Evolutionary conservation across 2,113 vertebrate genomes (phyloP), one percentile per base, ranked within the genome.

Genomic region (Gobiocypris rarus): DNA sequence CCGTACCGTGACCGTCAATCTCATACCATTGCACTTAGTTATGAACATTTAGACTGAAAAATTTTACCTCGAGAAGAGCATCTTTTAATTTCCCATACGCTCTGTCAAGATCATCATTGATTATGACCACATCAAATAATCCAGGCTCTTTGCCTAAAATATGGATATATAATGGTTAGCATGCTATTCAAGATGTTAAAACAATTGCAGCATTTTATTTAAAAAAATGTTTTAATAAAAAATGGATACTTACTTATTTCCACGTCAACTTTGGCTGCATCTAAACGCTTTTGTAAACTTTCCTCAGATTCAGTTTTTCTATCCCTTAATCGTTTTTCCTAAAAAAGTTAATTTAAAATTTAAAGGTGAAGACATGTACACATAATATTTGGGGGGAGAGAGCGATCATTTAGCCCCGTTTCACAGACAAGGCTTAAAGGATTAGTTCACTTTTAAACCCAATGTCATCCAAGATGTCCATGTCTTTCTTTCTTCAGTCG

Each of bases 251-350:
- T 82, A 99, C 98, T 97, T 5, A 96, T 94, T 67, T 98, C 95
- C 91, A 98, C 92, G 75, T 98, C 98, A 0, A 92, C 76, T 0
- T 76, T 85, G 4, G 98, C 98, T 0, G 96, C 93, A 0, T 82
- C 59, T 88, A 99, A 85, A 77, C 98, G 96, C 89, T 93, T 98
- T 86, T 88, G 92, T 65, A 99, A 92, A 86, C 94, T 97, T 78
- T 98, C 97, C 87, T 98, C 97, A 0, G 96, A 95, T 89, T 99
- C 98, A 0, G 98, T 99, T 89, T 96, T 94, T 4, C 98, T 91
- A 83, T 95, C 96, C 38, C 96, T 93, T 14, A 99, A 89, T 26
- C 98, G 93, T 59, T 95, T 94, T 87, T 99, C 97, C 98, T 99
- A 81, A 19, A 31, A 71, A 84, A 38, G 63, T 38, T 67, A 41